phyloP scores from a whole-genome alignment of 2,888 invertebrate species.

The Epinotia demarniana region DNA sequence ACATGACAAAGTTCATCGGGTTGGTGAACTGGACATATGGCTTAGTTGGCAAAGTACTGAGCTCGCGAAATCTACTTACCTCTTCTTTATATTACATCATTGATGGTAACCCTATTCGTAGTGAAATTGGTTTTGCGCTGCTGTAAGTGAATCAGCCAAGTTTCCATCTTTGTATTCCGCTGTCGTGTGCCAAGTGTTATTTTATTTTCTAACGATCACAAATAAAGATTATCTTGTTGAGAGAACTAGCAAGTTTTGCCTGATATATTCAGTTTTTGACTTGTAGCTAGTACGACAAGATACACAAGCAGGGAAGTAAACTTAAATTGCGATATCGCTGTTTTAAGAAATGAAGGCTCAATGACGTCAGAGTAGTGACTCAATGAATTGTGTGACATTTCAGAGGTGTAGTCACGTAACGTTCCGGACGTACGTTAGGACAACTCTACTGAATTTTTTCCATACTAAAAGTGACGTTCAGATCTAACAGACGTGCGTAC shows the following conservation, averaged over 20 bases:
- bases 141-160: slow-evolving; percentile 38
- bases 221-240: slow-evolving; percentile 30
- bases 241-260: slow-evolving; percentile 11
- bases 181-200: slow-evolving; percentile 38
- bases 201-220: slow-evolving; percentile 35
- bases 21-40: too few species aligned
- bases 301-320: background rate
- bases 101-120: slow-evolving; percentile 17
- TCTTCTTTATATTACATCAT: too few species aligned
- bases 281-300: background rate
- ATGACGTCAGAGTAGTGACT: too few species aligned
- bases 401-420: too few species aligned
- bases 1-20: too few species aligned
- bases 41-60: too few species aligned
- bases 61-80: too few species aligned
- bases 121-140: slow-evolving; percentile 29
- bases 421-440: too few species aligned
- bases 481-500: too few species aligned
- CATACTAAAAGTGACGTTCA: too few species aligned
- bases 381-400: too few species aligned
- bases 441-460: too few species aligned
- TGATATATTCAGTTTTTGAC: slow-evolving; percentile 3
- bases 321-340: background rate
- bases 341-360: background rate
- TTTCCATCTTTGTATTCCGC: slow-evolving; percentile 33